Evolutionary conservation across 2,113 vertebrate genomes (phyloP).

Genomic region (Stigmatopora nigra): DNA sequence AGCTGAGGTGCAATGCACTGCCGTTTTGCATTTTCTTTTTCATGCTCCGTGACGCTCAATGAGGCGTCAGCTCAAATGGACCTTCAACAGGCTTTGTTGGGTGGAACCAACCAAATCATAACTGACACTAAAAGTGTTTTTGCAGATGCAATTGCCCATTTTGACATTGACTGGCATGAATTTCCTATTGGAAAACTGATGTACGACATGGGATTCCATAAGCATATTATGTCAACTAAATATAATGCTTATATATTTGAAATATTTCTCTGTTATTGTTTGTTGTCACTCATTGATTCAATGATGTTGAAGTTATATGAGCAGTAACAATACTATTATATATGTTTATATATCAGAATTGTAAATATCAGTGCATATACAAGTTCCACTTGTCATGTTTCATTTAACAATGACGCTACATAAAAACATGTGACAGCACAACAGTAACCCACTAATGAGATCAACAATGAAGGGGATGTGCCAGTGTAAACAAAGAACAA

Average conservation of each 20-base stretch:
- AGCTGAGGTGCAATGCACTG: constrained; percentile 10
- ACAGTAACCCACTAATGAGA: not conserved
- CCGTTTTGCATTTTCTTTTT: constrained; percentile 47
- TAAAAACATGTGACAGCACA: not conserved
- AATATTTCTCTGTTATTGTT: no score
- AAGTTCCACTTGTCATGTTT: not conserved
- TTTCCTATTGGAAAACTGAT: not conserved
- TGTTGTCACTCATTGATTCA: no score
- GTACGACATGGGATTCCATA: not conserved
- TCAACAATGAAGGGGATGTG: not conserved
- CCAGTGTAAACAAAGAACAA: not conserved
- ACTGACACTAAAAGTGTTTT: constrained; percentile 39
- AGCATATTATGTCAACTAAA: no score
- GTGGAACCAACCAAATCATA: constrained; percentile 17
- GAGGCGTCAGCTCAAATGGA: constrained; percentile 12
- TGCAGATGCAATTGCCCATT: constrained; percentile 33
- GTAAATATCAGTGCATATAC: not conserved
- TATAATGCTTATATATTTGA: no score
- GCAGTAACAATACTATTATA: not conserved
- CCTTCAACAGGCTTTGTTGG: not conserved
- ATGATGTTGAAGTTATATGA: no score
- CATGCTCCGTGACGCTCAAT: constrained; percentile 22
- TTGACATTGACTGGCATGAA: not conserved
- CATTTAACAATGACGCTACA: not conserved
- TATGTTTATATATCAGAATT: not conserved